Evolutionary conservation across 2,113 vertebrate species (phyloP).

Genomic region (Podarcis cretensis): DNA sequence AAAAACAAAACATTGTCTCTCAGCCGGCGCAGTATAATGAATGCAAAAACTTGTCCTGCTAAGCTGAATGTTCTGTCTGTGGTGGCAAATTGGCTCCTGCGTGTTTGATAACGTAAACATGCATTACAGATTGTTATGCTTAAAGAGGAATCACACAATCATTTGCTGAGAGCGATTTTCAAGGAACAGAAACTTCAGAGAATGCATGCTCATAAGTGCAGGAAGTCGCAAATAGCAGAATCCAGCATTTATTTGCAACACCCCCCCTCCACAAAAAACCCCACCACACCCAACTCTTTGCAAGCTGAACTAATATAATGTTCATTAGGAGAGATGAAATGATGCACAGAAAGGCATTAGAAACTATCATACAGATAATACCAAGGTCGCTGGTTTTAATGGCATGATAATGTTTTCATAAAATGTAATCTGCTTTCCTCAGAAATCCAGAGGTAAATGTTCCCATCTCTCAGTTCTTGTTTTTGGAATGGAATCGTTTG

Average conservation of each 20-base stretch:
- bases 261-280: background rate
- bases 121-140: background rate
- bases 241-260: background rate
- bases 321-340: conserved; percentile 44
- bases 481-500: conserved; percentile 18
- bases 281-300: conserved; percentile 19
- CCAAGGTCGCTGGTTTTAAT: conserved; percentile 36
- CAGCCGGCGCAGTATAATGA: background rate
- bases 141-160: background rate
- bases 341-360: background rate
- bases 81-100: background rate
- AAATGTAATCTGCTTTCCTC: conserved; percentile 32
- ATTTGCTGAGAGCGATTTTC: background rate
- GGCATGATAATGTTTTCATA: conserved; percentile 29
- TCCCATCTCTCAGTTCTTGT: conserved; percentile 14
- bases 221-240: background rate
- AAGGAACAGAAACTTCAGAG: background rate
- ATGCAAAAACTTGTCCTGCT: background rate
- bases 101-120: background rate
- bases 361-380: conserved; percentile 42
- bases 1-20: background rate
- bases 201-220: background rate
- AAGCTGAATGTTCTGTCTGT: background rate
- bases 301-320: conserved; percentile 22
- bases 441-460: conserved; percentile 27